Conservation (phyloP, 2,797 vertebrate genomes). For the Momotus momota region DNA sequence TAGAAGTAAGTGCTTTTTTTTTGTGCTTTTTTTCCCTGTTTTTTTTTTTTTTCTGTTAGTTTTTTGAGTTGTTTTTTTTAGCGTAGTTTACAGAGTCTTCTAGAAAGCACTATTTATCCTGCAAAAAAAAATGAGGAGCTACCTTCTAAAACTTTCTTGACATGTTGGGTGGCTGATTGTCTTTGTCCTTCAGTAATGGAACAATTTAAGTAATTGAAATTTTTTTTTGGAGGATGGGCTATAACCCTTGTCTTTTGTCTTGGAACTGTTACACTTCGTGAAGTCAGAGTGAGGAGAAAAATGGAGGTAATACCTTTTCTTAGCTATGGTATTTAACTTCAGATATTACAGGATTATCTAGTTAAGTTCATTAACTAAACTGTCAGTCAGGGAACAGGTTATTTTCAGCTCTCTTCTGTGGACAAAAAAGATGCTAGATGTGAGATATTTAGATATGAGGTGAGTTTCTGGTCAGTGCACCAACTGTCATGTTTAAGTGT, state of each 20-base stretch:
- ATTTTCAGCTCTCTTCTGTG: not conserved
- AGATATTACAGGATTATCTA: constrained; percentile 1
- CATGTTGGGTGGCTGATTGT: constrained; percentile 24
- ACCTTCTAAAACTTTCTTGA: not conserved
- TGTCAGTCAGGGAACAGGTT: not conserved
- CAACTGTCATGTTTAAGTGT: not conserved
- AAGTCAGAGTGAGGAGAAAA: not conserved
- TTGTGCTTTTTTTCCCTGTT: no score
- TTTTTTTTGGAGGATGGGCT: not conserved
- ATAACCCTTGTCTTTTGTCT: not conserved
- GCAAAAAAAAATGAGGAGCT: not conserved
- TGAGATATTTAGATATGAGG: not conserved
- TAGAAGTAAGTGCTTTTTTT: not conserved
- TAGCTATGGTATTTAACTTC: constrained; percentile 18
- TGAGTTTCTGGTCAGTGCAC: not conserved
- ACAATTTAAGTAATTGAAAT: not conserved
- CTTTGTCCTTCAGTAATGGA: constrained; percentile 18
- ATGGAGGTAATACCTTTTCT: not conserved
- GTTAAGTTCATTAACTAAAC: constrained; percentile 22
- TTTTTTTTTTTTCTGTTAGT: no score
- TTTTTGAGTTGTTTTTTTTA: no score
- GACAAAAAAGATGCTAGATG: not conserved
- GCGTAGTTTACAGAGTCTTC: not conserved
- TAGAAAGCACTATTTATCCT: not conserved
- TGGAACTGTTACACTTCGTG: not conserved